Base-by-base conservation (phyloP, 2,113 vertebrate genomes). In the Merops nubicus region DNA sequence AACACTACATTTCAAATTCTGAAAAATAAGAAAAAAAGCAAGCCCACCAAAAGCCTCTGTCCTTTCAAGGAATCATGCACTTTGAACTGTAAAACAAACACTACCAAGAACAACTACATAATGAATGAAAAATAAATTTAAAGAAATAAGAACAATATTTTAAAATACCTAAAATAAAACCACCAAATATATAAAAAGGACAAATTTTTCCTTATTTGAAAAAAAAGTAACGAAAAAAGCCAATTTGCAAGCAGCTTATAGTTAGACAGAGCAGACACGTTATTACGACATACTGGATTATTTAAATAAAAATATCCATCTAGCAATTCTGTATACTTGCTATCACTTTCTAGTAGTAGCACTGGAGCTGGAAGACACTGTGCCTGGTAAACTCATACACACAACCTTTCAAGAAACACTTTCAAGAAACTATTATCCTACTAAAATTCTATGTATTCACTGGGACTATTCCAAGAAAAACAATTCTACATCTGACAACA, bases 141-240 rank as follows among this genome's bases (percentile, higher is more conserved):
- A 78, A 90, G 7, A 64, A 34, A 53, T 7, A 85, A 53, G 15
- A 15, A 40, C 3, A 38, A 14, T 38, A 43, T 82, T 82, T 34
- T 73, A 88, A 93, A 93, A 76, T 18, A 33, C 5, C 26, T 45
- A 19, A 91, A 63, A 85, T 51, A 60, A 88, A 88, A 56, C 33
- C n/a, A 45, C 10, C 16, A 64, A 59, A 57, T 9, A 70, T 28
- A 84, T 7, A 53, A 0, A 59, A 77, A 42, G 16, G 16, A 70
- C 4, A 79, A 12, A 4, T 5, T 56, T 14, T 47, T 34, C 62
- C 56, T 29, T 33, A 38, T 23, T 22, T 23, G 56, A 68, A 56
- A 51, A 5, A 62, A 62, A 45, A 84, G 20, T 6, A 73, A 38
- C 9, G 5, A 73, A 53, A 42, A 73, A 42, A 33, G 31, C n/a